phyloP scores from a whole-genome alignment of 2,113 vertebrate genomes.

The Neodon shergylaensis region DNA sequence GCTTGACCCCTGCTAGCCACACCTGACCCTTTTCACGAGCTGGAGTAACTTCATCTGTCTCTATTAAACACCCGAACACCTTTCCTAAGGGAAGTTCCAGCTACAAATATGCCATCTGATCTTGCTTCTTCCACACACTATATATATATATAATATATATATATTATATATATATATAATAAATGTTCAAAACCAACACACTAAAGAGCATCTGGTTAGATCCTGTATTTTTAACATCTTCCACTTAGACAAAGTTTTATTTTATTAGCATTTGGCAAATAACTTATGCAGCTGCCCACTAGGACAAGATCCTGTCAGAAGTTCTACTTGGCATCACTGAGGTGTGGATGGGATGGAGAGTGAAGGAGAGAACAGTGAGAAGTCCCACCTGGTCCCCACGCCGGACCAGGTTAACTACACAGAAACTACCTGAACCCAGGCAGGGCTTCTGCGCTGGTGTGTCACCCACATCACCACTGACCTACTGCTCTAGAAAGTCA shows the following conservation, averaged over 20 bases:
- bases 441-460: too few relatives aligned
- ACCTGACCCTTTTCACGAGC: background rate
- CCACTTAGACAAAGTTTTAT: background rate
- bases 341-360: background rate
- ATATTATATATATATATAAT: background rate
- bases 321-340: background rate
- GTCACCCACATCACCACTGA: fast-evolving
- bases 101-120: background rate
- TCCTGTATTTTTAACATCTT: background rate
- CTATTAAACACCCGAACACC: background rate
- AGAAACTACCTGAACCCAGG: background rate
- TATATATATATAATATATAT: background rate
- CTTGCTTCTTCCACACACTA: background rate
- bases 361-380: background rate
- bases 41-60: background rate
- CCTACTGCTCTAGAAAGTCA: background rate
- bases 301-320: background rate
- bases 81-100: background rate
- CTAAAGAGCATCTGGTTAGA: background rate
- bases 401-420: background rate
- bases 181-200: background rate
- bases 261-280: background rate
- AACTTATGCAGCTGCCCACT: background rate
- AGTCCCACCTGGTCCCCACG: background rate
- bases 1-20: background rate